Evolutionary conservation across 2,888 invertebrate species (phyloP).

Genomic region (Hymenopus coronatus): DNA sequence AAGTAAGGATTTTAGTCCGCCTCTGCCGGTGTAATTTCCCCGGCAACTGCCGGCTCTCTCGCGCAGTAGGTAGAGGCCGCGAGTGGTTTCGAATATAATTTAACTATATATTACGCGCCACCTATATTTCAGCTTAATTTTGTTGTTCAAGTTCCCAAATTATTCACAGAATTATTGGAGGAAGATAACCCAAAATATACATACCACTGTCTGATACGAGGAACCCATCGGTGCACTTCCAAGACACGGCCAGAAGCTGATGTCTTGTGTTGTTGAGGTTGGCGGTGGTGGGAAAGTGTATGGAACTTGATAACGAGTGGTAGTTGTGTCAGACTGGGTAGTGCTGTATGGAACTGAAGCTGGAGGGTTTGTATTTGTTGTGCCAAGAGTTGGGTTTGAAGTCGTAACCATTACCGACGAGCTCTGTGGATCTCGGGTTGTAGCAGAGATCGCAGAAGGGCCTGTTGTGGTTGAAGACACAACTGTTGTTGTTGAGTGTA

Average conservation of each 20-base stretch:
- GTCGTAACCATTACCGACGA: neutral
- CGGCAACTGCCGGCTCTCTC: too few species aligned
- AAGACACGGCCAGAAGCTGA: neutral
- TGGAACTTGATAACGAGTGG: neutral
- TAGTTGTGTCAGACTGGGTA: neutral
- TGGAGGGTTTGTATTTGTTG: too few species aligned
- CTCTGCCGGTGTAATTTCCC: too few species aligned
- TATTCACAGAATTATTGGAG: too few species aligned
- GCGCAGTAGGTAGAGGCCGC: too few species aligned
- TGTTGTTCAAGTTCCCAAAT: too few species aligned
- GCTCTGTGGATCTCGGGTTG: neutral
- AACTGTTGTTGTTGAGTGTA: too few species aligned
- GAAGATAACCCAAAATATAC: neutral
- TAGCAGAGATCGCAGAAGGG: too few species aligned
- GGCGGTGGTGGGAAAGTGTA: neutral
- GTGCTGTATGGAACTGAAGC: neutral
- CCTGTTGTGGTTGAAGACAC: neutral
- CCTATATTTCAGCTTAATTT: too few species aligned
- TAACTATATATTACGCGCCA: too few species aligned
- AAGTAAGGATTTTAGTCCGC: too few species aligned
- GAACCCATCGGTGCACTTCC: neutral
- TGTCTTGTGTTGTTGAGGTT: neutral
- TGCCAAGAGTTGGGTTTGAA: neutral
- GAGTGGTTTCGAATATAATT: too few species aligned
- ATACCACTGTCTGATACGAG: neutral